Percentiles rank a stretch among this genome's conserved stretches.
Conservation (phyloP, 2,113 vertebrate species). For the Triplophysa rosa region DNA sequence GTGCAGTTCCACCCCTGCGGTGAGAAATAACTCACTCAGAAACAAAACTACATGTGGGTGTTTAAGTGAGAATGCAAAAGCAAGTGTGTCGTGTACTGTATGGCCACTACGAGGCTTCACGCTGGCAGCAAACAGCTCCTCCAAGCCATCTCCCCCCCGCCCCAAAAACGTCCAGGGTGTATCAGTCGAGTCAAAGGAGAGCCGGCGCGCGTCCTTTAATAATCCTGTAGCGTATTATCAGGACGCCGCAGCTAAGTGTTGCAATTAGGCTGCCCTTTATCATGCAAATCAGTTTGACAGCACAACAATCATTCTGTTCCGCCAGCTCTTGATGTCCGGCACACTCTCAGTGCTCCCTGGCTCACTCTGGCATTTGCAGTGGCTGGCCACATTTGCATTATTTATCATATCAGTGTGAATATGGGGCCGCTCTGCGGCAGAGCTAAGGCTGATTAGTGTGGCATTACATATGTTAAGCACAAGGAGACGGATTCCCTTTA, state of each 20-base stretch:
- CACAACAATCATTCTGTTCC: conserved; percentile 78
- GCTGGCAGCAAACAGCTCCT: conserved; percentile 42
- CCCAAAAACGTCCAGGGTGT: conserved; percentile 60
- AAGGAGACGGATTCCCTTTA: conserved; percentile 63
- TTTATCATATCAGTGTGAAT: conserved; percentile 75
- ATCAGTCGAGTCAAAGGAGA: conserved; percentile 65
- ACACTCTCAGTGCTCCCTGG: conserved; percentile 56
- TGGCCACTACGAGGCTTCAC: background rate
- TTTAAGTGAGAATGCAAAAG: background rate
- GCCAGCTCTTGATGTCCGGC: conserved; percentile 64
- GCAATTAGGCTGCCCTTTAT: conserved; percentile 78
- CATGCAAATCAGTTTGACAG: conserved; percentile 79
- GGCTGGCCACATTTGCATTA: conserved; percentile 74
- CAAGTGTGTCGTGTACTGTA: conserved; percentile 8
- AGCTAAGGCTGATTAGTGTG: conserved; percentile 64
- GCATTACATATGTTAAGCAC: conserved; percentile 69
- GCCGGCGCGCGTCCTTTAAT: conserved; percentile 63
- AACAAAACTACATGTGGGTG: conserved; percentile 19
- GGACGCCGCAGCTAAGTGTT: conserved; percentile 75
- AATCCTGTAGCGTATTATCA: conserved; percentile 72
- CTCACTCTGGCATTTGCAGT: conserved; percentile 73
- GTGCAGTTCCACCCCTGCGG: conserved; percentile 18
- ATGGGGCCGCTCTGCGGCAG: conserved; percentile 60
- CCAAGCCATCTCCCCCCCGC: conserved; percentile 46
- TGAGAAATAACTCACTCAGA: conserved; percentile 15